phyloP scores from a whole-genome alignment of 1,140 invertebrate species.

The Tetramorium alpestre region DNA sequence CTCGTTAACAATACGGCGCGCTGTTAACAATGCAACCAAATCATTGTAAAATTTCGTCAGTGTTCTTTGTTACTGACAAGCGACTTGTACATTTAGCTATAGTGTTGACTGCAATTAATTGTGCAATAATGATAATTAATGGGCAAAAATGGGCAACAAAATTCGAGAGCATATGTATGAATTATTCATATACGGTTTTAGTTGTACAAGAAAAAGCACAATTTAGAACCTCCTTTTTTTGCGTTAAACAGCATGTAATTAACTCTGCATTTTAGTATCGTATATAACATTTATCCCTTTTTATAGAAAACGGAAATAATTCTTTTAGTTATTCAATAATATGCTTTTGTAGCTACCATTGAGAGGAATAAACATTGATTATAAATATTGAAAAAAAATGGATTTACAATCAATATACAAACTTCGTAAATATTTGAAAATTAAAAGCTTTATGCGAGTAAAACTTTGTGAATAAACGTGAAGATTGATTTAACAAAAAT shows the following conservation, averaged over 20 bases:
- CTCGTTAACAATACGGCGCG: constrained; percentile 53
- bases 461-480: neutral
- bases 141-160: neutral
- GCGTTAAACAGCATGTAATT: neutral
- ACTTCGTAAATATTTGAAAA: neutral
- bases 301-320: neutral
- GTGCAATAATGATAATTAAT: constrained; percentile 52
- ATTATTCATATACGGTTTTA: neutral
- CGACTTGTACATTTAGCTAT: constrained; percentile 1
- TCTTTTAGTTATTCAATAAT: neutral
- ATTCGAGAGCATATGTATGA: neutral
- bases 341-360: neutral
- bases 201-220: neutral
- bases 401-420: neutral
- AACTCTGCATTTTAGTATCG: neutral
- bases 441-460: neutral
- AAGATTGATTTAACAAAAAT: neutral
- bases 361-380: neutral
- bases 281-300: neutral
- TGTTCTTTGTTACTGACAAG: constrained; percentile 17
- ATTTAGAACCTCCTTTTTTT: neutral
- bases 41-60: constrained; percentile 62
- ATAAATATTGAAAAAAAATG: neutral
- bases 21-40: constrained; percentile 65
- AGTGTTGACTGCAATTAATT: constrained; percentile 57